Conservation (phyloP, 2,797 vertebrate genomes). For the Eulemur rubriventer region DNA sequence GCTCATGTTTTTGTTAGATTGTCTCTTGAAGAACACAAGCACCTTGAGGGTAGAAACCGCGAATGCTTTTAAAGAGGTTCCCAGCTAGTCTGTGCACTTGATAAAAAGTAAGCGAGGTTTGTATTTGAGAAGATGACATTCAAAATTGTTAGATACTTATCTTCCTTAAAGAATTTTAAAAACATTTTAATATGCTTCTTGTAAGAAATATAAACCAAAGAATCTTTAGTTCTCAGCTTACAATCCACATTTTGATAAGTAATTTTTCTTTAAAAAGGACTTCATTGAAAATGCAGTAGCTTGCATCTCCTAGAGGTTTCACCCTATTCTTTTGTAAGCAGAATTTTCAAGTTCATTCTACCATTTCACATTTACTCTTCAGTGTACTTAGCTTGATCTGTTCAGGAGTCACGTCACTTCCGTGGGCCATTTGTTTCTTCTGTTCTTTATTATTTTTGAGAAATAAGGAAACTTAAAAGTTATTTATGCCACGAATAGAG, state of each 20-base stretch:
- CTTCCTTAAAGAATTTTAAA: not conserved
- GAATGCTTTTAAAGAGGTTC: not conserved
- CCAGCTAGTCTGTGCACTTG: not conserved
- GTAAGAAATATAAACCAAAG: not conserved
- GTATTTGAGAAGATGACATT: not conserved
- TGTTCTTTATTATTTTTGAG: conserved; percentile 60
- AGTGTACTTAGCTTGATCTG: not conserved
- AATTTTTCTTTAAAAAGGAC: not conserved
- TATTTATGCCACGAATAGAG: conserved; percentile 52
- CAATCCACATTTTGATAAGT: not conserved
- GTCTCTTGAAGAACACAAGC: conserved; percentile 47
- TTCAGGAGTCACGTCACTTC: not conserved
- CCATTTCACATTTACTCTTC: not conserved
- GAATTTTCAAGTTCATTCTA: not conserved
- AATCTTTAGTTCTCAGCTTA: not conserved
- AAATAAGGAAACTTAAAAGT: conserved; percentile 56
- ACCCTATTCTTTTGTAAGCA: not conserved
- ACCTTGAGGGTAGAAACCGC: conserved; percentile 32
- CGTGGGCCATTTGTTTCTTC: not conserved
- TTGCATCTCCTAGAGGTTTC: not conserved
- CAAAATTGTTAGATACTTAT: not conserved
- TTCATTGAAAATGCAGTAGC: not conserved
- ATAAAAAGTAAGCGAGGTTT: not conserved
- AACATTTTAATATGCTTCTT: not conserved
- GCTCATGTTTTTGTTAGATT: not conserved